A percentile compares a stretch with the other conserved stretches of the same genome.
Evolutionary conservation across 2,113 vertebrate species (phyloP).

Genomic region (Gallinago media): DNA sequence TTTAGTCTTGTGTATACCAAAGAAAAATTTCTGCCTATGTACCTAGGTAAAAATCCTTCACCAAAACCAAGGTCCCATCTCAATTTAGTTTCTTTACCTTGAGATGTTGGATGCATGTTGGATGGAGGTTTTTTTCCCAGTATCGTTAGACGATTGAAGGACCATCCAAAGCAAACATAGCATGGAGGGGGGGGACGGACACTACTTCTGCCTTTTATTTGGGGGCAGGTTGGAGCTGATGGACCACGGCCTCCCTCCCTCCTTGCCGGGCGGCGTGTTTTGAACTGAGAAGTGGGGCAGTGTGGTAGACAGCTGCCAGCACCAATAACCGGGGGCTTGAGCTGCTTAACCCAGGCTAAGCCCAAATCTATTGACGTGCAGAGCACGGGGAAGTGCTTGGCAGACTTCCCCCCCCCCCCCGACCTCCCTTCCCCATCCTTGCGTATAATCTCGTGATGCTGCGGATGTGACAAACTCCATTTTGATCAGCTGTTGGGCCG

Average conservation of each 20-base stretch:
- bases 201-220: not conserved
- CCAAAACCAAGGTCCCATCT: not conserved
- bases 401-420: slow-evolving; percentile 49
- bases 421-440: slow-evolving; percentile 52
- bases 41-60: not conserved
- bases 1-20: not conserved
- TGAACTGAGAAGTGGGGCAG: slow-evolving; percentile 39
- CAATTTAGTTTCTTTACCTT: not conserved
- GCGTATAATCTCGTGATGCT: slow-evolving; percentile 67
- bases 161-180: not conserved
- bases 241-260: not conserved
- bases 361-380: slow-evolving; percentile 76
- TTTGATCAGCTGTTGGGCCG: slow-evolving; percentile 34
- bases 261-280: not conserved
- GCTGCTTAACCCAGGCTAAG: slow-evolving; percentile 80
- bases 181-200: not conserved
- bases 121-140: not conserved
- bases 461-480: slow-evolving; percentile 52
- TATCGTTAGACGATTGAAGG: not conserved
- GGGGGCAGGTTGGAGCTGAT: not conserved
- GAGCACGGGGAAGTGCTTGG: slow-evolving; percentile 58
- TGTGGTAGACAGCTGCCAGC: slow-evolving; percentile 60
- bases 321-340: slow-evolving; percentile 47
- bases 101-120: no score
- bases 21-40: not conserved